Percentiles rank a stretch among this genome's conserved stretches.
phyloP scores from a whole-genome alignment of 1,140 invertebrate genomes.

The Leptestheria dahalacensis region DNA sequence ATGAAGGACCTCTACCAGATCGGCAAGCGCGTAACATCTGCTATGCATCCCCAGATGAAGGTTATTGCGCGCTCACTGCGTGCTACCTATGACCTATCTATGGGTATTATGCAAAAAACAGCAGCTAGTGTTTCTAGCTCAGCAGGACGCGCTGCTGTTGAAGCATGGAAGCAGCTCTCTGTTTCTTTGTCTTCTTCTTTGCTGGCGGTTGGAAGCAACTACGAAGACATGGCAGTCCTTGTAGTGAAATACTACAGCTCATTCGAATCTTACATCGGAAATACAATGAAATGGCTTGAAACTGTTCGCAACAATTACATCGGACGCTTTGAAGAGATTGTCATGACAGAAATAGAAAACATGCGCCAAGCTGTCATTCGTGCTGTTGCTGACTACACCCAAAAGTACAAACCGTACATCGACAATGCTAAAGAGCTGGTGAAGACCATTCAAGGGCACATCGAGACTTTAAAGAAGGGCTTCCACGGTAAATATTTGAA shows the following conservation, averaged over 20 bases:
- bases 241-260: not conserved
- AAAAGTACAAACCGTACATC: slow-evolving; percentile 3
- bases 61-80: not conserved
- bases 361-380: slow-evolving; percentile 16
- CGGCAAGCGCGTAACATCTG: not conserved
- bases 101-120: too few relatives aligned
- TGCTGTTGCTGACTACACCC: slow-evolving; percentile 1
- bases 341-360: slow-evolving; percentile 21
- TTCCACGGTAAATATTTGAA: slow-evolving; percentile 17
- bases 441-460: slow-evolving; percentile 9
- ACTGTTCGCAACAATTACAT: slow-evolving; percentile 14
- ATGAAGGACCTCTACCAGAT: slow-evolving; percentile 17
- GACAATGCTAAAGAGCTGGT: not conserved
- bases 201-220: not conserved
- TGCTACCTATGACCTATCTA: not conserved
- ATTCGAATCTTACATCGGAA: not conserved
- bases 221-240: slow-evolving; percentile 4
- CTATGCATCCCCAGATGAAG: not conserved
- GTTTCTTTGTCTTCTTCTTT: not conserved
- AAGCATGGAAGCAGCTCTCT: slow-evolving; percentile 2
- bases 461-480: slow-evolving; percentile 13
- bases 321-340: slow-evolving; percentile 20
- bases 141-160: not conserved
- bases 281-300: slow-evolving; percentile 13
- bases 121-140: slow-evolving; percentile 1